Evolutionary conservation across 2,113 vertebrate genomes (phyloP).

Genomic region (Notechis scutatus): DNA sequence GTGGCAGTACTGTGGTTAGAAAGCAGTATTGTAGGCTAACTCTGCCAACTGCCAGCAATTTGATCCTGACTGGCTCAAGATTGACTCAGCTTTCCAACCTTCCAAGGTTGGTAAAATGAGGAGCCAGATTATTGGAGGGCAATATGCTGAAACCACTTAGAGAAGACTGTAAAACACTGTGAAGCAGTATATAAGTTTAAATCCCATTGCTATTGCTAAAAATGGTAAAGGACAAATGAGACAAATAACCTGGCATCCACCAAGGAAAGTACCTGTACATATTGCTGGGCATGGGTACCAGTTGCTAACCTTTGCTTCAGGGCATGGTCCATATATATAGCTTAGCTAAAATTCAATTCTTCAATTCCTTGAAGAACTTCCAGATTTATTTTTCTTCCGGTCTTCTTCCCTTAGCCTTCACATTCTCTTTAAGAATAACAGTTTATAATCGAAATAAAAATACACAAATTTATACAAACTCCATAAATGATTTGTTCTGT

Average conservation of each 20-base stretch:
- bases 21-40: background rate
- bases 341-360: background rate
- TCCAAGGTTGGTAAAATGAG: background rate
- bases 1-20: background rate
- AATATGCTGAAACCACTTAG: background rate
- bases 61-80: background rate
- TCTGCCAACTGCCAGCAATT: too few relatives aligned
- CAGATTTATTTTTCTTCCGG: background rate
- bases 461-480: background rate
- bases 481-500: conserved; percentile 5
- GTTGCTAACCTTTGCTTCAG: background rate
- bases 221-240: background rate
- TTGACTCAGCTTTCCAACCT: background rate
- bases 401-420: background rate
- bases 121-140: background rate
- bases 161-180: too few relatives aligned
- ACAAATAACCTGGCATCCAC: background rate
- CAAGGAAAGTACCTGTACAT: background rate
- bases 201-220: background rate
- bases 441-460: conserved; percentile 7
- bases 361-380: background rate
- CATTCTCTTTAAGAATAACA: background rate
- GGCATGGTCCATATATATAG: background rate
- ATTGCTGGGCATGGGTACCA: background rate
- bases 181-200: background rate